A percentile compares a stretch with the other conserved stretches of the same genome.
These are phyloP conservation scores for Operophtera brumata DNA, from an alignment of 2,888 invertebrate genomes.

Conservation along the genomic window DNA sequence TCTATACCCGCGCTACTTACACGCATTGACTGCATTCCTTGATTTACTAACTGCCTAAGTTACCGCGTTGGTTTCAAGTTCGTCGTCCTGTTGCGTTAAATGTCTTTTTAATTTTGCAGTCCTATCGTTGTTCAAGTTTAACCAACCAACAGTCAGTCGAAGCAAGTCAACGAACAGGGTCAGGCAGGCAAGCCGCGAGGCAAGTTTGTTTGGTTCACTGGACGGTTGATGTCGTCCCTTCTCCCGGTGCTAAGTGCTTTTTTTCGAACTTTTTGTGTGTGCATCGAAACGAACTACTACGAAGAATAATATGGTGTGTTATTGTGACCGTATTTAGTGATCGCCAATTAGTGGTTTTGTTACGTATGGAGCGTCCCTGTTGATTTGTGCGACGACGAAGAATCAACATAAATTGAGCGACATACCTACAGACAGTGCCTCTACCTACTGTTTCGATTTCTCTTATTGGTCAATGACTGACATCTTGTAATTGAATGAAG, in stretches of 20 bases:
- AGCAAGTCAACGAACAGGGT: conserved; percentile 8
- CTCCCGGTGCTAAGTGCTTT: conserved; percentile 40
- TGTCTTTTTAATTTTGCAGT: conserved; percentile 50
- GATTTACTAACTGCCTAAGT: conserved; percentile 49
- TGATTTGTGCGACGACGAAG: conserved; percentile 29
- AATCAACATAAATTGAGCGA: conserved; percentile 50
- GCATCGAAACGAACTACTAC: conserved; percentile 57
- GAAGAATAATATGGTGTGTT: conserved; percentile 56
- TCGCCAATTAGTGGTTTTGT: conserved; percentile 47
- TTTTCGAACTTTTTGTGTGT: conserved; percentile 61
- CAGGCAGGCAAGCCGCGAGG: conserved; percentile 39
- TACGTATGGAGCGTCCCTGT: conserved; percentile 38
- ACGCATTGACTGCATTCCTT: conserved; percentile 48
- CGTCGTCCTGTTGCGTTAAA: conserved; percentile 4
- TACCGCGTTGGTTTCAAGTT: conserved; percentile 33
- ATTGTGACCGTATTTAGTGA: conserved; percentile 46
- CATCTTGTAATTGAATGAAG: conserved; percentile 7
- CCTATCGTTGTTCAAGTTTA: conserved; percentile 34
- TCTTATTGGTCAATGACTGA: conserved; percentile 30
- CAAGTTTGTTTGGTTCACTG: conserved; percentile 69
- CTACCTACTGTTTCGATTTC: conserved; percentile 43
- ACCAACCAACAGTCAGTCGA: neutral
- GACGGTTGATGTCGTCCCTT: conserved; percentile 62
- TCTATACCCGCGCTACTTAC: conserved; percentile 45
- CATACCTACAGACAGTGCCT: conserved; percentile 23